A percentile compares a stretch with the other conserved stretches of the same genome.
These are phyloP conservation scores for Paramuricea clavata DNA, from an alignment of 92 coral and sea anemone genomes.

Conservation along the genomic window DNA sequence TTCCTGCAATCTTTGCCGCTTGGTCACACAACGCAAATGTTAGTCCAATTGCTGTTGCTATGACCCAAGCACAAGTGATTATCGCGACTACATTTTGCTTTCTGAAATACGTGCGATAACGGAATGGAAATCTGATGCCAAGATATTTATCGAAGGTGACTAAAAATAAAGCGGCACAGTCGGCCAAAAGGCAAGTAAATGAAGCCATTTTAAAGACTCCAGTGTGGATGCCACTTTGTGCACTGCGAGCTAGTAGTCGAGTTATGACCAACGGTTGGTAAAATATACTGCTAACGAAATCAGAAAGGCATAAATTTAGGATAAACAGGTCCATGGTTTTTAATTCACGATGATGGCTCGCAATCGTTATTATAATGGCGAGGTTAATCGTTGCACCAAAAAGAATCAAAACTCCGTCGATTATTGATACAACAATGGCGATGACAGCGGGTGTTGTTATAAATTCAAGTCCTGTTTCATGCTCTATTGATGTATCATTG, in stretches of 20 bases:
- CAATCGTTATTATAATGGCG: conserved; percentile 13
- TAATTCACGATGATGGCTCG: conserved; percentile 7
- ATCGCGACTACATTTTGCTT: conserved; percentile 8
- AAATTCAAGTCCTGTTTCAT: neutral
- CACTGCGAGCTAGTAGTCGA: conserved; percentile 16
- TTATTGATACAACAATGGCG: conserved; percentile 6
- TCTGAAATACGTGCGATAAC: neutral
- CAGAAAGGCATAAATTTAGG: conserved; percentile 28
- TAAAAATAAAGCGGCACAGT: conserved; percentile 12
- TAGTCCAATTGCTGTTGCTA: neutral
- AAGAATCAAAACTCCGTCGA: conserved; percentile 8
- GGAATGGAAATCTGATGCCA: conserved; percentile 47
- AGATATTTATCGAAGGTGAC: conserved; percentile 49
- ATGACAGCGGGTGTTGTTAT: neutral
- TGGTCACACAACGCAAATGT: neutral
- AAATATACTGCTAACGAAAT: conserved; percentile 20
- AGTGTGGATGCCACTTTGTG: neutral
- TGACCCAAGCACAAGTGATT: neutral
- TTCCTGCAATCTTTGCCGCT: neutral
- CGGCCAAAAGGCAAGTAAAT: conserved; percentile 6
- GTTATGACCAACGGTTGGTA: conserved; percentile 23
- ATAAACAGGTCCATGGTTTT: conserved; percentile 25
- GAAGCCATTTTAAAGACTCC: neutral
- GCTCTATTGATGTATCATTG: neutral
- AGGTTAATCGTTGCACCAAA: conserved; percentile 11